phyloP scores from a whole-genome alignment of 2,888 invertebrate genomes.

The Salticus scenicus region DNA sequence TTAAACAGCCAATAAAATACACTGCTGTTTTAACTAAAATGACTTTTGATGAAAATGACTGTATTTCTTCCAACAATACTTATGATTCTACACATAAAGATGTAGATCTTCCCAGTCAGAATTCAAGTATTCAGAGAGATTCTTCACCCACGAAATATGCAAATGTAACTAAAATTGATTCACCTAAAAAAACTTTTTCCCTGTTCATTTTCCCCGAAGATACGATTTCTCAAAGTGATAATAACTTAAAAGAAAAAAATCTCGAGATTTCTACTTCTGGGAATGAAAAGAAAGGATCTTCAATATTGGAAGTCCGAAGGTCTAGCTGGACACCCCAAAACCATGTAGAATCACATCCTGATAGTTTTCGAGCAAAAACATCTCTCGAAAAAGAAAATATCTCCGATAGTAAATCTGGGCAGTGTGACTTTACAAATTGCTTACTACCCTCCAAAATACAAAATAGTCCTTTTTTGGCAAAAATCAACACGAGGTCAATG shows the following conservation, averaged over 20 bases:
- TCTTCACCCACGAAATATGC: neutral
- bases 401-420: constrained; percentile 6
- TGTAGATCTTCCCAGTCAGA: neutral
- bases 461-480: constrained; percentile 43
- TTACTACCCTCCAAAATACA: constrained; percentile 51
- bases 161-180: constrained; percentile 8
- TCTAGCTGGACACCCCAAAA: constrained; percentile 22
- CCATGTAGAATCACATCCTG: neutral
- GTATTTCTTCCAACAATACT: neutral
- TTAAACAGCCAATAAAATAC: constrained; percentile 8
- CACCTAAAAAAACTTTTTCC: constrained; percentile 36
- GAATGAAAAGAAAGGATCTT: neutral
- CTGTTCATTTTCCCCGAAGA: constrained; percentile 51
- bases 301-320: constrained; percentile 9
- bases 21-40: constrained; percentile 35
- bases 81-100: neutral
- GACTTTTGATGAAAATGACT: neutral
- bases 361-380: neutral
- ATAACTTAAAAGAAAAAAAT: neutral
- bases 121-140: neutral
- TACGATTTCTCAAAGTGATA: constrained; percentile 11
- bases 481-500: constrained; percentile 35
- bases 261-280: neutral
- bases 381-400: neutral
- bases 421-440: constrained; percentile 53